These are phyloP conservation scores for Clarias macrocephalus DNA, from an alignment of 2,113 vertebrate species.

Conservation along the genomic window DNA sequence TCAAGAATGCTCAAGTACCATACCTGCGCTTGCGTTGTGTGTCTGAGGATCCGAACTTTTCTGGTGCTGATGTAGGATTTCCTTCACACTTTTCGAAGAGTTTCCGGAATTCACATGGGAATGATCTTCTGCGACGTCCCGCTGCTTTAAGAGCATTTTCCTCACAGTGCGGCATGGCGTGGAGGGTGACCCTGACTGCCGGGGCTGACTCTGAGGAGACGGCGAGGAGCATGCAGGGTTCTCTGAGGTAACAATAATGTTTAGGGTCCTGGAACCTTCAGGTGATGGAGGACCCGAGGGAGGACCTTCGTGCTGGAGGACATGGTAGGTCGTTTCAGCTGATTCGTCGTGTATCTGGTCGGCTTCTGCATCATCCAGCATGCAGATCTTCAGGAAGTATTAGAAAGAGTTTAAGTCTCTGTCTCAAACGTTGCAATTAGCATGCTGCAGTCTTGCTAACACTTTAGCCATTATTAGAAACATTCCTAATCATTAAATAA, in stretches of 20 bases:
- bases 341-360: conserved; percentile 15
- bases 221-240: conserved; percentile 25
- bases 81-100: not conserved
- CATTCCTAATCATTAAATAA: not conserved
- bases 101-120: not conserved
- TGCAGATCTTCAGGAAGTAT: not conserved
- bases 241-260: conserved; percentile 31
- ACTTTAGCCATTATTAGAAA: not conserved
- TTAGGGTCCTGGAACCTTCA: conserved; percentile 41
- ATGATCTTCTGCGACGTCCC: not conserved
- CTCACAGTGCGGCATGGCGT: not conserved
- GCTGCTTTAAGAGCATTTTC: not conserved
- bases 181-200: not conserved
- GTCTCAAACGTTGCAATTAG: not conserved
- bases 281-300: conserved; percentile 37
- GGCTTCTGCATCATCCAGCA: not conserved
- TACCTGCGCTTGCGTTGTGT: not conserved
- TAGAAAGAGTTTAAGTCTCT: not conserved
- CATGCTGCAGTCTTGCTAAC: not conserved
- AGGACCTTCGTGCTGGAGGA: conserved; percentile 39
- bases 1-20: not conserved
- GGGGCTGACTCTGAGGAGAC: conserved; percentile 12
- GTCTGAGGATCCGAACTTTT: not conserved
- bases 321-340: not conserved
- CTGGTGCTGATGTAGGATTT: not conserved